Evolutionary conservation across 1,140 invertebrate genomes (phyloP), one percentile per base, ranked within the genome.

Genomic region (Apis laboriosa): DNA sequence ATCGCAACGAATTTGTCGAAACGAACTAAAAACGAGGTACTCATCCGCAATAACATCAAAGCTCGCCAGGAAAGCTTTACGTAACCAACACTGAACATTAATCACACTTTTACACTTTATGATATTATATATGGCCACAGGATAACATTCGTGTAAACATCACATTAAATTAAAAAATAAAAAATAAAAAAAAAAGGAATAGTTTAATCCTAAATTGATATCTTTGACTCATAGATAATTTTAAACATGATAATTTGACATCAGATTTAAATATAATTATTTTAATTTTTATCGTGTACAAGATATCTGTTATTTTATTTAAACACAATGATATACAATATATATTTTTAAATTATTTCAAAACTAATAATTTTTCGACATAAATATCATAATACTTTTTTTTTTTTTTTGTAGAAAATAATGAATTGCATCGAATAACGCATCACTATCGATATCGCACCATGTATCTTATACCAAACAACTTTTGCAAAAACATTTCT

Each of bases 1-100:
- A 15, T 13, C 56, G 49, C 68, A 53, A 55, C 77, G 77, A 61
- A 28, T 34, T 72, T 43, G 77, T 72, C 56, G 0, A 72, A 34
- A 11, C 17, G 9, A 15, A 19, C 15, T 51, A 53, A 21, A 55
- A 51, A 28, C 43, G n/a, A 63, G 49, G 24, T 80, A 53, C 21
- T 21, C 24, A 63, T 70, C 13, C 49, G 53, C 58, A 8, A 21
- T 34, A 56, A 21, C 19, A 58, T 73, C 17, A 63, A 80, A 80
- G 55, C 49, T 55, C 61, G 55, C 24, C 13, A 43, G 9, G 24
- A 24, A 24, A 60, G 55, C 43, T 72, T 43, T 51, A 21, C 28
- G 7, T 15, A 60, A 78, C n/a, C 24, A 34, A 72, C 49, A n/a
- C 17, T 34, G 51, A 49, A 64, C 19, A 19, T 70, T 34, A 64